Evolutionary conservation across 2,888 invertebrate genomes (phyloP).

Genomic region (Habroteleia sp.): DNA sequence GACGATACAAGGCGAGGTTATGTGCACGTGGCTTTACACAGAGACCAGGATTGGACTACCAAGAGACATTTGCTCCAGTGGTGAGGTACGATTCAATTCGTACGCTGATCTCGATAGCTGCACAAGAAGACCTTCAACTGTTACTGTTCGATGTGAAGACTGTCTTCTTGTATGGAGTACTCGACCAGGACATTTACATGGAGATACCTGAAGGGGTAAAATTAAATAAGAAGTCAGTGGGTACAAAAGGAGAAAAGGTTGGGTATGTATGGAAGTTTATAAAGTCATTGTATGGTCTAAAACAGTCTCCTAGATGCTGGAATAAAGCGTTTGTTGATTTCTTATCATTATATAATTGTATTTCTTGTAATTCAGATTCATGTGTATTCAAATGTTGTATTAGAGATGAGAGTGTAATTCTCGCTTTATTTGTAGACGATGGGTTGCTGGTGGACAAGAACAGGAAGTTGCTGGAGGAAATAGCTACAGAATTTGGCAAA

Average conservation of each 20-base stretch:
- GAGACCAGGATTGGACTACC: conserved; percentile 48
- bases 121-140: conserved; percentile 48
- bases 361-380: conserved; percentile 63
- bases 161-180: conserved; percentile 62
- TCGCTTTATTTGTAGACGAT: conserved; percentile 64
- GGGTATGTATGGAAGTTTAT: conserved; percentile 65
- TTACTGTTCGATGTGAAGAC: conserved; percentile 62
- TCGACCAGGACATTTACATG: conserved; percentile 52
- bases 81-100: conserved; percentile 48
- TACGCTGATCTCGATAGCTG: conserved; percentile 54
- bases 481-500: background rate
- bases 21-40: conserved; percentile 54
- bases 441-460: conserved; percentile 59
- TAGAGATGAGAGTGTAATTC: conserved; percentile 20
- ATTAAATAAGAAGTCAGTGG: background rate
- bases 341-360: conserved; percentile 60
- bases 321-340: conserved; percentile 65
- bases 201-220: conserved; percentile 34
- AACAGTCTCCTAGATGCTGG: conserved; percentile 71
- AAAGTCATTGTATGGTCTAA: conserved; percentile 71
- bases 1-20: conserved; percentile 56
- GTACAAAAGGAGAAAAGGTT: conserved; percentile 42
- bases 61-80: conserved; percentile 54
- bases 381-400: conserved; percentile 63
- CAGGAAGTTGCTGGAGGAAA: background rate